A percentile compares a stretch with the other conserved stretches of the same genome.
phyloP scores from a whole-genome alignment of 2,888 invertebrate genomes.

The Spatulosminthurus flaviceps region DNA sequence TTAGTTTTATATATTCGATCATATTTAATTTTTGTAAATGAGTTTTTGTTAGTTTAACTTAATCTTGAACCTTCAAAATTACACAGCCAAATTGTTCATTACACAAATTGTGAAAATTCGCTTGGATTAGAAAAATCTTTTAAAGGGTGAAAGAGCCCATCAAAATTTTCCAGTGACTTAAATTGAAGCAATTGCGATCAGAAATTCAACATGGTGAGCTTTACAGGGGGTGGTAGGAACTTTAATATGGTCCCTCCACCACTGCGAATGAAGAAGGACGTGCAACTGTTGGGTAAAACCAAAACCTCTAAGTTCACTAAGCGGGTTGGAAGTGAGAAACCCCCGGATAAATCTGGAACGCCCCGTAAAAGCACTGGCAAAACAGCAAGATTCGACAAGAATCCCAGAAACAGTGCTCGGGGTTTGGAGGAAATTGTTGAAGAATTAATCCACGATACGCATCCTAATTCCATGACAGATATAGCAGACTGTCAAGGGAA shows the following conservation, averaged over 20 bases:
- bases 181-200: background rate
- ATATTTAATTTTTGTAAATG: no score
- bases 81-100: no score
- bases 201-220: background rate
- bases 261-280: background rate
- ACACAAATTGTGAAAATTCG: no score
- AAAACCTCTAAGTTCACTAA: background rate
- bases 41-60: no score
- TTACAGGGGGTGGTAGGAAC: no score
- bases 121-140: no score
- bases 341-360: background rate
- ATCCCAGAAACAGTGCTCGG: background rate
- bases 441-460: slow-evolving; percentile 9
- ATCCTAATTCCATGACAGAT: background rate
- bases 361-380: background rate
- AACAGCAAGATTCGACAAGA: background rate
- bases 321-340: background rate
- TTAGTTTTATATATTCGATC: no score
- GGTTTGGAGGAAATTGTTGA: slow-evolving; percentile 6
- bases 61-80: no score
- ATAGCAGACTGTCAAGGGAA: background rate
- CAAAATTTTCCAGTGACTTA: no score
- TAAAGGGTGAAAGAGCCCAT: no score
- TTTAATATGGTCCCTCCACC: background rate
- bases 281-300: no score